These are phyloP conservation scores for Polia nebulosa DNA, from an alignment of 2,888 invertebrate species.

Conservation along the genomic window DNA sequence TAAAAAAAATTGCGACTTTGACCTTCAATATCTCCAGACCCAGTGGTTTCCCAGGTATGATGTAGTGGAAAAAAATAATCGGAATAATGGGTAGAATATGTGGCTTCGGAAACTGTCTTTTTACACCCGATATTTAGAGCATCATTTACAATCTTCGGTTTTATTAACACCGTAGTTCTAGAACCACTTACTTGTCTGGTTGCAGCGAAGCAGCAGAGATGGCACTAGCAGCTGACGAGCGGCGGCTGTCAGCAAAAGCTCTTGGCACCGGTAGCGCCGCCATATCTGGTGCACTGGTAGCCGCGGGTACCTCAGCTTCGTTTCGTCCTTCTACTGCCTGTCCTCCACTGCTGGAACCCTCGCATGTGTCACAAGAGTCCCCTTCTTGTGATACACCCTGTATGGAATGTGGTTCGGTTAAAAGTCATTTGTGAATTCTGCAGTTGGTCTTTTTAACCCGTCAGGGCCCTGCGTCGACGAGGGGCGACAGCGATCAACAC, in stretches of 20 bases:
- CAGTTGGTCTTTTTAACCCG: too few species aligned
- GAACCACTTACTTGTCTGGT: conserved; percentile 81
- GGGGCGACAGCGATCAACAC: too few species aligned
- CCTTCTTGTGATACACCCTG: conserved; percentile 72
- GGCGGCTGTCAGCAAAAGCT: conserved; percentile 95
- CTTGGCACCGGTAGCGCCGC: conserved; percentile 92
- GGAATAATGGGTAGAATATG: too few species aligned
- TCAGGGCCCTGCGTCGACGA: too few species aligned
- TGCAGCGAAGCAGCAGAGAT: conserved; percentile 86
- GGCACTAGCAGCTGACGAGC: conserved; percentile 92
- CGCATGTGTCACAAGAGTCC: conserved; percentile 76
- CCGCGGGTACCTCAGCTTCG: conserved; percentile 63
- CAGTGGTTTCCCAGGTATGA: too few species aligned
- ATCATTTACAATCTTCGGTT: not conserved
- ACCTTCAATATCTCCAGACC: too few species aligned
- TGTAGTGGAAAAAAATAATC: too few species aligned
- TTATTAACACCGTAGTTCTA: not conserved
- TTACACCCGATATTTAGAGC: too few species aligned
- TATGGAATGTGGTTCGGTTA: not conserved
- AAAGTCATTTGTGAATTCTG: not conserved
- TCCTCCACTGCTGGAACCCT: conserved; percentile 62
- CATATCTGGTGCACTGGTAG: conserved; percentile 62
- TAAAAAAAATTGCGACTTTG: too few species aligned
- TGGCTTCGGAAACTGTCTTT: too few species aligned
- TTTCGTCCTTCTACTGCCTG: conserved; percentile 91